Evolutionary conservation across 2,797 vertebrate genomes (phyloP).

Genomic region (Crocidura indochinensis): DNA sequence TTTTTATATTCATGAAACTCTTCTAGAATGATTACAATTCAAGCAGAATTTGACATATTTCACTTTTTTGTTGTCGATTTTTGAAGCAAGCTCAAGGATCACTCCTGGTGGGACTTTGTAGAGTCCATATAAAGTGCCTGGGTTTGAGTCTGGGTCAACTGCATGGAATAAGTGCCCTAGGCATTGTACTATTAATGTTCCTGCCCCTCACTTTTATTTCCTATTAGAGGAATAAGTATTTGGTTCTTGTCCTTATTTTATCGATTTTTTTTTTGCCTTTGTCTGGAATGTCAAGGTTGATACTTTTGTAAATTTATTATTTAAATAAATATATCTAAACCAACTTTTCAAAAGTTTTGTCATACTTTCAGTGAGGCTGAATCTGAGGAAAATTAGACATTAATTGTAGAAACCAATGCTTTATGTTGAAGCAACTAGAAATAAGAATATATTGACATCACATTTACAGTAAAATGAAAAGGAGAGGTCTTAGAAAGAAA

Average conservation of each 20-base stretch:
- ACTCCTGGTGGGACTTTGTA: no score
- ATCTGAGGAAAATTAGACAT: slow-evolving; percentile 22
- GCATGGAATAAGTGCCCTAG: no score
- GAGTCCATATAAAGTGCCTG: no score
- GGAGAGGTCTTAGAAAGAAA: background rate
- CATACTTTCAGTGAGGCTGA: background rate
- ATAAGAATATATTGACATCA: background rate
- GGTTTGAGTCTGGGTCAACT: no score
- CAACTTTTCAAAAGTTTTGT: background rate
- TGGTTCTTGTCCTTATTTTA: background rate
- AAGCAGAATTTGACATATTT: background rate
- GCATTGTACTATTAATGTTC: no score
- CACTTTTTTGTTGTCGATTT: background rate
- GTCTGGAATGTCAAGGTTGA: slow-evolving; percentile 10
- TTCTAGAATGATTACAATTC: background rate
- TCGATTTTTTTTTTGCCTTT: slow-evolving; percentile 22
- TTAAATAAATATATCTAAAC: background rate
- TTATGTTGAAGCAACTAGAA: slow-evolving; percentile 33
- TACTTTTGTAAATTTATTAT: background rate
- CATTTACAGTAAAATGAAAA: background rate
- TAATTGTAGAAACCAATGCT: background rate
- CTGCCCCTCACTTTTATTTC: background rate
- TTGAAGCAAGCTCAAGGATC: no score
- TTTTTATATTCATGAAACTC: slow-evolving; percentile 13
- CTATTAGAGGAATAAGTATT: slow-evolving; percentile 33